Conservation (phyloP, 1,140 invertebrate species). For the Papilio aristodemus region DNA sequence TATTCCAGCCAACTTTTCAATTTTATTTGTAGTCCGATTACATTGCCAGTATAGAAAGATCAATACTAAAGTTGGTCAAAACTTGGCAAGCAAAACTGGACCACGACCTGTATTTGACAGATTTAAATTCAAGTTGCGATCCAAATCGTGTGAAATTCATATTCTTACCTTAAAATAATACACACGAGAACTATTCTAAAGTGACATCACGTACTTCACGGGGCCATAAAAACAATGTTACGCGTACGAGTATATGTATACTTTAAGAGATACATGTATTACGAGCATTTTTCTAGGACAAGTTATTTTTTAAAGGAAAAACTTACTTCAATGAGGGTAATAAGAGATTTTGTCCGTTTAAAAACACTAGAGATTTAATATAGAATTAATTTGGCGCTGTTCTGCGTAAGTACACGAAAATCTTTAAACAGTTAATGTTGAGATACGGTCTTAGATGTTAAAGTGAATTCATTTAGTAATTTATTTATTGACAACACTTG, state of each 20-base stretch:
- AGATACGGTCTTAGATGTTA: too few relatives aligned
- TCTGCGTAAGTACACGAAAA: too few relatives aligned
- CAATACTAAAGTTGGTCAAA: not conserved
- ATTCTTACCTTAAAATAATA: slow-evolving; percentile 8
- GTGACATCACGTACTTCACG: slow-evolving; percentile 14
- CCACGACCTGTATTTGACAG: not conserved
- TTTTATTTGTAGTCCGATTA: not conserved
- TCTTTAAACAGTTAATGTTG: too few relatives aligned
- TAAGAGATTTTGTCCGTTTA: too few relatives aligned
- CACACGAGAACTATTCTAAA: not conserved
- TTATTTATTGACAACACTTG: too few relatives aligned
- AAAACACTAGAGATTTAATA: too few relatives aligned
- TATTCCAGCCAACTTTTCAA: not conserved
- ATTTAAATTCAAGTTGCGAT: slow-evolving; percentile 19
- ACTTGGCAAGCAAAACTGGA: slow-evolving; percentile 10
- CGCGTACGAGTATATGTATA: not conserved
- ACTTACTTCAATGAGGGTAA: too few relatives aligned
- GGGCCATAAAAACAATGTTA: slow-evolving; percentile 11
- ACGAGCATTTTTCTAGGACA: not conserved
- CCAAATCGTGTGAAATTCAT: slow-evolving; percentile 24
- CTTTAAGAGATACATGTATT: not conserved
- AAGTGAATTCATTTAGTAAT: not conserved
- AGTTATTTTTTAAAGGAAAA: too few relatives aligned
- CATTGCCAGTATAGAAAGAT: not conserved
- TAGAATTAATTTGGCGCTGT: too few relatives aligned